Conservation (phyloP, 2,888 invertebrate genomes). For the Bhutanitis thaidina region DNA sequence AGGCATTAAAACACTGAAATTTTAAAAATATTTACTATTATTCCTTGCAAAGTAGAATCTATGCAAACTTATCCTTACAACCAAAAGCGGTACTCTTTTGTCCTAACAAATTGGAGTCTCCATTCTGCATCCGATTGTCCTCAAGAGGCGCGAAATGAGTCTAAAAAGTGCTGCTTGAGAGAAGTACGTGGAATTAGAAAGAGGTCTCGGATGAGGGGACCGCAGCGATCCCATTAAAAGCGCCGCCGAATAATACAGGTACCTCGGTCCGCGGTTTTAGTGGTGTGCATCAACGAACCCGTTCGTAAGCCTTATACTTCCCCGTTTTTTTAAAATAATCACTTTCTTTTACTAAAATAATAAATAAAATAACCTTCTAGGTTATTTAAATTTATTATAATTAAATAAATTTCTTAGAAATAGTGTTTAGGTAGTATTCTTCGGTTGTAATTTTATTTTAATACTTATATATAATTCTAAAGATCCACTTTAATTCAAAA, state of each 20-base stretch:
- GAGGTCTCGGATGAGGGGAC: constrained; percentile 43
- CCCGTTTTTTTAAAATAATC: neutral
- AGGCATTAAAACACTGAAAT: too few relatives aligned
- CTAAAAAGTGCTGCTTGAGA: constrained; percentile 58
- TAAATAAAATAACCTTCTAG: too few relatives aligned
- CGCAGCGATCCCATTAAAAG: constrained; percentile 50
- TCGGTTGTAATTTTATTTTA: too few relatives aligned
- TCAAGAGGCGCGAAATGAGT: constrained; percentile 59
- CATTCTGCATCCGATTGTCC: constrained; percentile 56
- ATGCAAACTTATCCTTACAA: constrained; percentile 19
- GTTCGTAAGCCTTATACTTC: too few relatives aligned
- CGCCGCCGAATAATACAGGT: constrained; percentile 45
- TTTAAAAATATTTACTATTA: too few relatives aligned
- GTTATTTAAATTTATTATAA: too few relatives aligned
- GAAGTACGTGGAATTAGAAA: constrained; percentile 56
- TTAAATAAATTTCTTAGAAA: too few relatives aligned
- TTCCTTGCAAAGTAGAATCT: neutral
- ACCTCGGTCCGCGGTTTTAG: constrained; percentile 34
- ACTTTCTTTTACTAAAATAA: neutral
- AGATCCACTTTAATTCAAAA: too few relatives aligned
- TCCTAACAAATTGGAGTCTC: constrained; percentile 44
- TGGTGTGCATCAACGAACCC: constrained; percentile 23
- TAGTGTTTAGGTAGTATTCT: too few relatives aligned
- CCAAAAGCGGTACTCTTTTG: constrained; percentile 18
- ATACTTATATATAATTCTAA: too few relatives aligned